Base-by-base conservation (phyloP, 2,888 invertebrate species). In the Colostygia pectinataria region DNA sequence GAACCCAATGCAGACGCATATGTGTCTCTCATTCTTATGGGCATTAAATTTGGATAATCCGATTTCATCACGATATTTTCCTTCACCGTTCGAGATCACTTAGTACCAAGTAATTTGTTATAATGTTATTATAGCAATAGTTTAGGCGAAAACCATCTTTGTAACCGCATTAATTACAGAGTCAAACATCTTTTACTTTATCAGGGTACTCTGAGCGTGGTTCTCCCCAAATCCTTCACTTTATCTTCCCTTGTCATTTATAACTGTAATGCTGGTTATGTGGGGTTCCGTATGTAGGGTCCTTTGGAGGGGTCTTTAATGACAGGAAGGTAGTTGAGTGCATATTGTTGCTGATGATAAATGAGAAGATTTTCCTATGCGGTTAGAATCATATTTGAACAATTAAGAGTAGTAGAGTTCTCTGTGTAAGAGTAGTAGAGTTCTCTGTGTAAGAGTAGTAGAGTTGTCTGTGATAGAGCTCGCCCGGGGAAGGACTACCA, bases 201-300 rank as follows among this genome's bases (percentile, higher is more conserved):
- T 41, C 51, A 41, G 31, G 39, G 40, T 47, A 46, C 46, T 41
- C 39, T 28, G 42, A 49, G 32, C 32, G 13, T 37, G 24, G 15
- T 41, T 29, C 37, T 53, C 62, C 59, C 61, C 64, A 75, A 75
- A 75, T 76, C 74, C 72, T 56, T 58, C 61, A 59, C 59, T 71
- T 76, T 73, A 78, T 73, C 77, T 71, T 63, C 65, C 63, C 68
- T 67, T 65, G 74, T 78, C 79, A 80, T 82, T 81, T 78, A 80
- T 80, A 74, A 81, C 72, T 53, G 66, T 74, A 71, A 70, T 75
- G 77, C 78, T 76, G 63, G 46, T 39, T 73, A 67, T 66, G 59
- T 52, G 52, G 57, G 55, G 55, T 47, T 53, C 49, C 57, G 51
- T 53, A 57, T 50, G 50, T 48, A 29, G 49, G 55, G 57, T 57